phyloP scores from a whole-genome alignment of 2,797 vertebrate genomes.

The Eutrigla gurnardus region DNA sequence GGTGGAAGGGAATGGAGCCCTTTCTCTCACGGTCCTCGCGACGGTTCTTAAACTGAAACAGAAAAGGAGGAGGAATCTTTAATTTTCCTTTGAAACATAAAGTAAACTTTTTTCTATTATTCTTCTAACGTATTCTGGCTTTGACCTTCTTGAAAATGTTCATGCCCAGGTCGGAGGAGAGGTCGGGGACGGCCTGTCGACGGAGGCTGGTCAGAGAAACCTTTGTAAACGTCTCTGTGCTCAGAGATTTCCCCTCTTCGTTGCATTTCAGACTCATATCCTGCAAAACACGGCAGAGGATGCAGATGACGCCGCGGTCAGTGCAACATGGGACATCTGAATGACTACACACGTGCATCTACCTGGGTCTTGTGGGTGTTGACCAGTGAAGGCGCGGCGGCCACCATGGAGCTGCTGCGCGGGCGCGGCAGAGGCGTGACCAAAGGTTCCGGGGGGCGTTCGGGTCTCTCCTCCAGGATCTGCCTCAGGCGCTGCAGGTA shows the following conservation, averaged over 20 bases:
- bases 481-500: slow-evolving; percentile 95
- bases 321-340: neutral
- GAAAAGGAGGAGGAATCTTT: neutral
- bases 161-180: slow-evolving; percentile 95
- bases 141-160: slow-evolving; percentile 98
- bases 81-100: too few relatives aligned
- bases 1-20: slow-evolving; percentile 96
- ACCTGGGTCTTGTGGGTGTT: slow-evolving; percentile 99
- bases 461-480: slow-evolving; percentile 95
- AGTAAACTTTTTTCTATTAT: too few relatives aligned
- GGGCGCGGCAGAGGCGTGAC: slow-evolving; percentile 89
- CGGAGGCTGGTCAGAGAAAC: slow-evolving; percentile 95
- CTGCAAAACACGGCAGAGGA: slow-evolving; percentile 75
- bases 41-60: slow-evolving; percentile 93
- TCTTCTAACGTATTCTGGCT: too few relatives aligned
- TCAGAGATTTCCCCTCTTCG: slow-evolving; percentile 94
- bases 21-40: slow-evolving; percentile 97
- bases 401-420: slow-evolving; percentile 98
- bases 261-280: slow-evolving; percentile 97
- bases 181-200: slow-evolving; percentile 94
- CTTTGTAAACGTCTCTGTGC: slow-evolving; percentile 93
- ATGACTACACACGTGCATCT: neutral
- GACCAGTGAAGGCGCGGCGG: slow-evolving; percentile 93
- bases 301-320: fast-evolving
- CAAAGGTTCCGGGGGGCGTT: slow-evolving; percentile 88